phyloP scores from a whole-genome alignment of 2,888 invertebrate genomes.

The Subacronicta megacephala region DNA sequence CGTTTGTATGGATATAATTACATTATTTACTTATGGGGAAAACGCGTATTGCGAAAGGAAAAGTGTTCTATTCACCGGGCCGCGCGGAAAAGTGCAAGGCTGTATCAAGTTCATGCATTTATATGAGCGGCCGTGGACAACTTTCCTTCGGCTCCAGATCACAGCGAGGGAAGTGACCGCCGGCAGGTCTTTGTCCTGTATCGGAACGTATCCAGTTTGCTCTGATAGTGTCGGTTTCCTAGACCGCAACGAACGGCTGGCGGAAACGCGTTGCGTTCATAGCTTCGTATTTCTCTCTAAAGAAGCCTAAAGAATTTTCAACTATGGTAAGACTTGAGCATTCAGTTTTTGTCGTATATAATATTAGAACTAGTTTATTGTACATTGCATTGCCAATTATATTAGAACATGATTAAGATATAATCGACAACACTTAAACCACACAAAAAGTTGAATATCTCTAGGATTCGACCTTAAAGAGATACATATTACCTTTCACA shows the following conservation, averaged over 20 bases:
- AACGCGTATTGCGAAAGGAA: constrained; percentile 76
- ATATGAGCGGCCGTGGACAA: constrained; percentile 80
- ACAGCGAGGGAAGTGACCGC: constrained; percentile 81
- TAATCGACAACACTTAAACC: neutral
- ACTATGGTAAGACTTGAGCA: constrained; percentile 8
- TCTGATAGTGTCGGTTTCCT: constrained; percentile 68
- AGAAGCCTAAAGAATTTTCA: constrained; percentile 7
- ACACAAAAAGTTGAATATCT: neutral
- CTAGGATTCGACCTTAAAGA: neutral
- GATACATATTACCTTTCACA: constrained; percentile 17
- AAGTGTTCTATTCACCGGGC: constrained; percentile 76
- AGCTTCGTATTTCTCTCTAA: constrained; percentile 36
- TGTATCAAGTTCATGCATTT: constrained; percentile 87
- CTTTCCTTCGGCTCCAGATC: constrained; percentile 84
- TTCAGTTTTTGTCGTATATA: constrained; percentile 9
- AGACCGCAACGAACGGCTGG: constrained; percentile 32
- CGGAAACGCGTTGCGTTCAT: constrained; percentile 65
- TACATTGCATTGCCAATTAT: constrained; percentile 2
- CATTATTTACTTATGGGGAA: constrained; percentile 70
- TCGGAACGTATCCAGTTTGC: constrained; percentile 80
- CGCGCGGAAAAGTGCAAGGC: constrained; percentile 82
- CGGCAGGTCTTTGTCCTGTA: constrained; percentile 86
- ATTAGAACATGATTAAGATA: constrained; percentile 8
- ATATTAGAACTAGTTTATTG: constrained; percentile 27
- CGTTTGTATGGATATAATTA: constrained; percentile 60